Percentiles rank a stretch among this genome's conserved stretches.
Conservation (phyloP, 1,140 invertebrate species). For the Drosophila oshimai region DNA sequence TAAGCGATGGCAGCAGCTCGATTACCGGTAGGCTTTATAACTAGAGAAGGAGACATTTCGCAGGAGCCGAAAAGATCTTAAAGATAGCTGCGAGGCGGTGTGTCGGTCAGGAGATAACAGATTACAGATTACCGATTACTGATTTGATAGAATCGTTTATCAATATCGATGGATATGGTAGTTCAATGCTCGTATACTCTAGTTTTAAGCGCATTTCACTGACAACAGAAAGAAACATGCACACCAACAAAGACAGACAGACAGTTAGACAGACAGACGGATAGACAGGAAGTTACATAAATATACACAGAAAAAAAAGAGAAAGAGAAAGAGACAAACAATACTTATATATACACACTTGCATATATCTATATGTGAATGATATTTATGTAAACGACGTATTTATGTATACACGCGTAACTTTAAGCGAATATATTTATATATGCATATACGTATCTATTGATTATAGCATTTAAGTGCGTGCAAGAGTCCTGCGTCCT, state of each 20-base stretch:
- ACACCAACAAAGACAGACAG: neutral
- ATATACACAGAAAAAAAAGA: neutral
- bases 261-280: neutral
- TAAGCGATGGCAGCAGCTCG: neutral
- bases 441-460: conserved; percentile 58
- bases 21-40: neutral
- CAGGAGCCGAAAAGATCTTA: neutral
- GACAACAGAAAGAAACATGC: neutral
- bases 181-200: conserved; percentile 30
- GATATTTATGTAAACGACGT: conserved; percentile 58
- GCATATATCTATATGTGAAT: conserved; percentile 14
- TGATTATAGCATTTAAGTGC: conserved; percentile 61
- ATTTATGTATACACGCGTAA: conserved; percentile 54
- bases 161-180: too few species aligned
- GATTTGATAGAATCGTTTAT: neutral
- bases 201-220: conserved; percentile 25
- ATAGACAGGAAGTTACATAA: too few species aligned
- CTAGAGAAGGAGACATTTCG: too few species aligned
- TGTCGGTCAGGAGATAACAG: neutral
- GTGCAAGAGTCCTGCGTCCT: conserved; percentile 28
- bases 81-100: too few species aligned
- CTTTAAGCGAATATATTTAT: conserved; percentile 58
- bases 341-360: conserved; percentile 10
- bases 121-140: neutral
- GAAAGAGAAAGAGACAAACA: conserved; percentile 2